phyloP scores from a whole-genome alignment of 2,113 vertebrate genomes.

The Odontesthes bonariensis region DNA sequence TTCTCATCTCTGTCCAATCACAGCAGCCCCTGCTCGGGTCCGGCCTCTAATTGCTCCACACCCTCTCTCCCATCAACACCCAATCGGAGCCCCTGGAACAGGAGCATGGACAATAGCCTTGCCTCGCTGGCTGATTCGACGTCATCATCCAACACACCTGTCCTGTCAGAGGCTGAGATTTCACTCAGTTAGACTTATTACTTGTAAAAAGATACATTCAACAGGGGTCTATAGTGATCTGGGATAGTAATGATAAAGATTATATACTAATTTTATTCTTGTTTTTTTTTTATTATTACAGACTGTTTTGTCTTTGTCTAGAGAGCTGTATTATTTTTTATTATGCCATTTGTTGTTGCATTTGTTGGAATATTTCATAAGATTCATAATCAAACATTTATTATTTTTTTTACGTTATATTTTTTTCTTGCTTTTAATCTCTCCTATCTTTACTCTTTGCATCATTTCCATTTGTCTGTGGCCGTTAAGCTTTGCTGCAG shows the following conservation, averaged over 20 bases:
- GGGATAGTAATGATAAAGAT: conserved; percentile 62
- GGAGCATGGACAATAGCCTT: conserved; percentile 73
- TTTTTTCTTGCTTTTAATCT: conserved; percentile 27
- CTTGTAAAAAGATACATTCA: conserved; percentile 46
- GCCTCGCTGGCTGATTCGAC: conserved; percentile 71
- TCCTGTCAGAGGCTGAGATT: conserved; percentile 73
- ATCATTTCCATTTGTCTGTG: conserved; percentile 9
- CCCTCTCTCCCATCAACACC: conserved; percentile 74
- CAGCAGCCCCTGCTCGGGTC: conserved; percentile 73
- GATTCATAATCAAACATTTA: conserved; percentile 33
- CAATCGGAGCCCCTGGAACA: conserved; percentile 63
- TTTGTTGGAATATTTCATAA: conserved; percentile 39
- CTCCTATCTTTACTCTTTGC: conserved; percentile 2
- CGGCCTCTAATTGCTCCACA: conserved; percentile 82
- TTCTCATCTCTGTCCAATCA: conserved; percentile 68
- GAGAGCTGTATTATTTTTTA: conserved; percentile 66
- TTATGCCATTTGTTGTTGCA: conserved; percentile 41
- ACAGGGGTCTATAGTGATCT: conserved; percentile 58
- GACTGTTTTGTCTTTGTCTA: conserved; percentile 53
- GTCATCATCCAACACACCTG: conserved; percentile 71
- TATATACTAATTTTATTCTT: conserved; percentile 67
- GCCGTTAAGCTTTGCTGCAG: conserved; percentile 11
- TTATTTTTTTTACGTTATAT: conserved; percentile 27
- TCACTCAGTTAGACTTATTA: conserved; percentile 55
- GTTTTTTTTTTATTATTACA: conserved; percentile 48